Conservation (phyloP, 2,113 vertebrate species). For the Rhabdomys dilectus region DNA sequence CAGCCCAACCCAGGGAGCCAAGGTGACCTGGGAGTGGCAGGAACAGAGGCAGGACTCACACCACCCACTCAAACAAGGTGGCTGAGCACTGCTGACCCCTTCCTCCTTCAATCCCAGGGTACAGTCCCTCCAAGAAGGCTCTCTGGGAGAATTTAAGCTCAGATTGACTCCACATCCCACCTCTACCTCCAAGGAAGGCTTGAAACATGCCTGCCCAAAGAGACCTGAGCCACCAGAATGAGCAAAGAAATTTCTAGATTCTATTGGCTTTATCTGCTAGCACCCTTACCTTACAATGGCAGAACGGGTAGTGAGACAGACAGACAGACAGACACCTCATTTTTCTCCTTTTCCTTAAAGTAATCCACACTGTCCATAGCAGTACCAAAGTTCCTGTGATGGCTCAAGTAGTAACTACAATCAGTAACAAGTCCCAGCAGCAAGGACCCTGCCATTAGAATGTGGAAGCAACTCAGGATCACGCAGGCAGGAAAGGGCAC, state of each 20-base stretch:
- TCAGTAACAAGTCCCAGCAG: not conserved
- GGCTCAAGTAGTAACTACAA: not conserved
- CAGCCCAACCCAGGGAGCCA: constrained; percentile 1
- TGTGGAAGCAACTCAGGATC: not conserved
- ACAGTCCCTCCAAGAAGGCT: not conserved
- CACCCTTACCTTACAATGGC: not conserved
- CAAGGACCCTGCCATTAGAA: not conserved
- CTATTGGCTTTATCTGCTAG: not conserved
- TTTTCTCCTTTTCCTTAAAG: not conserved
- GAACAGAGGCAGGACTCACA: not conserved
- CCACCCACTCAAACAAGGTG: not conserved
- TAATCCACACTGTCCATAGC: not conserved
- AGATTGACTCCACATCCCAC: not conserved
- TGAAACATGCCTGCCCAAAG: not conserved
- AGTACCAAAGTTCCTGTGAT: not conserved
- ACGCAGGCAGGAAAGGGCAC: not conserved
- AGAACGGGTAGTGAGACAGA: not conserved
- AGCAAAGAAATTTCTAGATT: not conserved
- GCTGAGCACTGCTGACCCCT: not conserved
- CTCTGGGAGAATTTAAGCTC: not conserved
- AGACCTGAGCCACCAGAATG: not conserved
- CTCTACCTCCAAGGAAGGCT: not conserved
- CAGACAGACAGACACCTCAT: not conserved
- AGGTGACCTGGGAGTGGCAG: not conserved
- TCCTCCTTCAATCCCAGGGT: not conserved